Evolutionary conservation across 2,888 invertebrate species (phyloP).

Genomic region (Dexiosoma caninum): DNA sequence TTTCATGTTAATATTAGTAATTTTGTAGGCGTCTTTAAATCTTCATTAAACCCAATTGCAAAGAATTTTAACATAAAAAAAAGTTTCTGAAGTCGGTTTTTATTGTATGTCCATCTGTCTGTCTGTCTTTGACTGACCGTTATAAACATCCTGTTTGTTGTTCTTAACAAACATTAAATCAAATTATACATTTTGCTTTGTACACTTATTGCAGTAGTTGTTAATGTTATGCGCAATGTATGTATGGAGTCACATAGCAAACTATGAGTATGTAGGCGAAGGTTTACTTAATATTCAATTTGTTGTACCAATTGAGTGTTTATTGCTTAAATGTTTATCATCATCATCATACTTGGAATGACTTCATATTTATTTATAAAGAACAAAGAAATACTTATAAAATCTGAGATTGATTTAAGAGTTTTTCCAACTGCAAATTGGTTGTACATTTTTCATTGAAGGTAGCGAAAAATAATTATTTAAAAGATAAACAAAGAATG

Average conservation of each 20-base stretch:
- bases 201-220: not conserved
- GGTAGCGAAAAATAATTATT: no score
- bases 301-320: not conserved
- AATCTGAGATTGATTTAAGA: not conserved
- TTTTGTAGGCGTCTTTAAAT: constrained; percentile 20
- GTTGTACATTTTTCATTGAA: not conserved
- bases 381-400: not conserved
- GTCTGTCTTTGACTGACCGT: not conserved
- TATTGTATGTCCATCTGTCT: no score
- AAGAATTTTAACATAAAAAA: not conserved
- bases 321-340: not conserved
- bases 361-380: constrained; percentile 19
- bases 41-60: not conserved
- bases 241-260: not conserved
- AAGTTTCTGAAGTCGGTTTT: constrained; percentile 14
- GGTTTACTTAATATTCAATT: constrained; percentile 16
- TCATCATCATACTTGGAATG: not conserved
- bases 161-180: constrained; percentile 31
- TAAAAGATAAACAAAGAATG: no score
- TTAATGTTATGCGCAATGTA: not conserved
- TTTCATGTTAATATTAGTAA: constrained; percentile 28
- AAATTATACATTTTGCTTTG: not conserved
- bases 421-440: not conserved
- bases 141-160: constrained; percentile 52
- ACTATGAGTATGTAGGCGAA: constrained; percentile 23